Conservation (phyloP, 2,888 invertebrate species). For the Nasonovia ribisnigri region DNA sequence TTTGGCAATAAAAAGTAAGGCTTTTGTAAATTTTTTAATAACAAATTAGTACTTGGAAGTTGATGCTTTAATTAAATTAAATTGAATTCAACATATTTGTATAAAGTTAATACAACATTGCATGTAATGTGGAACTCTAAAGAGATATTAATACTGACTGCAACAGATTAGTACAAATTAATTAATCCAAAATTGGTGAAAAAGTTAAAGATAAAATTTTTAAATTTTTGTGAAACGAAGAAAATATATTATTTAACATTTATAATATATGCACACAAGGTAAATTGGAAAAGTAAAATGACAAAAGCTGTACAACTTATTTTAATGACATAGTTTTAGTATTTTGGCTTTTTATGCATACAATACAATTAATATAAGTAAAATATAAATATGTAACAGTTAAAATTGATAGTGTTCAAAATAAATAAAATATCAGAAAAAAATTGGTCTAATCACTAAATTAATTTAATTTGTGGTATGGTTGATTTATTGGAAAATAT, state of each 20-base stretch:
- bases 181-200: background rate
- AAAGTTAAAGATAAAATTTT: background rate
- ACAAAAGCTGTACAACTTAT: slow-evolving; percentile 29
- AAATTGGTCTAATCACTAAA: slow-evolving; percentile 31
- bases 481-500: slow-evolving; percentile 38
- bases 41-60: background rate
- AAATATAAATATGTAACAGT: slow-evolving; percentile 40
- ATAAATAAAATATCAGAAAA: slow-evolving; percentile 24
- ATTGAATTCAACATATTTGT: background rate
- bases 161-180: background rate
- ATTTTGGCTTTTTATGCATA: slow-evolving; percentile 30
- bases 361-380: slow-evolving; percentile 8
- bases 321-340: slow-evolving; percentile 42
- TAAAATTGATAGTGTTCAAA: slow-evolving; percentile 33
- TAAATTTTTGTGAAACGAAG: slow-evolving; percentile 14
- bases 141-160: background rate
- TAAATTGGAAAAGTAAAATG: slow-evolving; percentile 27
- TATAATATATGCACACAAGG: slow-evolving; percentile 17
- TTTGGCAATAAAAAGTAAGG: background rate
- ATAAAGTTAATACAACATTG: background rate
- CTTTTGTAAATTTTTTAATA: background rate
- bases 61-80: background rate
- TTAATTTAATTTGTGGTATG: slow-evolving; percentile 18
- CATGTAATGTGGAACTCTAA: background rate
- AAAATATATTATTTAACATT: slow-evolving; percentile 11